Evolutionary conservation across 2,888 invertebrate genomes (phyloP).

Genomic region (Campopleginae sp.): DNA sequence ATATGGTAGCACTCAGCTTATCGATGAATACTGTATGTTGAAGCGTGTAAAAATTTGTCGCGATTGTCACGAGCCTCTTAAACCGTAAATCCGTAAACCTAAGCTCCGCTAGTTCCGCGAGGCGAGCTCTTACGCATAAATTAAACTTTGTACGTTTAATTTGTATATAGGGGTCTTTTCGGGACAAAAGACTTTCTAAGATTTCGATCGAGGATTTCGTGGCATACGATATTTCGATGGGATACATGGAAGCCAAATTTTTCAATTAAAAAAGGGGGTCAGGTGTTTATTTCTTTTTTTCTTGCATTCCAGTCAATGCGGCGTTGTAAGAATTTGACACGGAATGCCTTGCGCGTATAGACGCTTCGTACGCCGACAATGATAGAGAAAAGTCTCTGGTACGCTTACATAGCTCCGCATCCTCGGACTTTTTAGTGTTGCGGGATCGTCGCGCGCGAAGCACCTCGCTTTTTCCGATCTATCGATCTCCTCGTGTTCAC

Average conservation of each 20-base stretch:
- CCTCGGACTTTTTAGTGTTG: constrained; percentile 23
- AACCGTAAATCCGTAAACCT: no score
- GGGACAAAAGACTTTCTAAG: background rate
- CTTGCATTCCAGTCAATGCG: background rate
- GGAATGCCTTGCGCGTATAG: background rate
- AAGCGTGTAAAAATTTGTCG: constrained; percentile 20
- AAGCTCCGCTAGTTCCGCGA: constrained; percentile 9
- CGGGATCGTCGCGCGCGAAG: constrained; percentile 31
- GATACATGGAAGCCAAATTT: background rate
- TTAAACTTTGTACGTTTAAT: background rate
- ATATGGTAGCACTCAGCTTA: constrained; percentile 7
- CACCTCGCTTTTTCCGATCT: constrained; percentile 27
- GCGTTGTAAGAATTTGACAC: background rate
- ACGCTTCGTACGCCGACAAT: constrained; percentile 9
- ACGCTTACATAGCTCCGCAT: constrained; percentile 7
- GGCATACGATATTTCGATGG: background rate
- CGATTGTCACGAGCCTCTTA: constrained; percentile 39
- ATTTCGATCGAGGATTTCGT: background rate
- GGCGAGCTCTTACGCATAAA: background rate
- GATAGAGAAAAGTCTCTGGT: constrained; percentile 31
- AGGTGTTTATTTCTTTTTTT: background rate
- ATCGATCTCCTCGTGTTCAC: background rate
- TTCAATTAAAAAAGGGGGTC: background rate
- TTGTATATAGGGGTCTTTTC: background rate
- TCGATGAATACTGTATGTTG: constrained; percentile 16